A percentile compares a stretch with the other conserved stretches of the same genome.
These are phyloP conservation scores for Ataeniobius toweri DNA, from an alignment of 2,797 vertebrate species.

Conservation along the genomic window DNA sequence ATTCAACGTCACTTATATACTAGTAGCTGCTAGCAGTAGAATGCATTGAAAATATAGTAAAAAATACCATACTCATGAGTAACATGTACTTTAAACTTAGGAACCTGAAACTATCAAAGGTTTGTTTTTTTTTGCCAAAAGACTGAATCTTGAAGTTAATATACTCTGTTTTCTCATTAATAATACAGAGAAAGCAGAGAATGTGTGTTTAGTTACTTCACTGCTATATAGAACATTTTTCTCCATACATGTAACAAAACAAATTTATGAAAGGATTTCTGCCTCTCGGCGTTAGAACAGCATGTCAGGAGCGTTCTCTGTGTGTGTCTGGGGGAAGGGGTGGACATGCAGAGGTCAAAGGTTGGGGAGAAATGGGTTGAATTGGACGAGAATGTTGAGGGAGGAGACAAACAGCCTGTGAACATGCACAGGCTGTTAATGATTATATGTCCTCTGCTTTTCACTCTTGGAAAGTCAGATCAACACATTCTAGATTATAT, in stretches of 20 bases:
- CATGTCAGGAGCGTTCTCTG: constrained; percentile 6
- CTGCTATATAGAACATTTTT: background rate
- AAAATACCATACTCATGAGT: background rate
- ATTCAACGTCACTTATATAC: background rate
- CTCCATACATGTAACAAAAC: background rate
- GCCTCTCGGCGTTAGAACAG: constrained; percentile 1
- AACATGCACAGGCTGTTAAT: constrained; percentile 5
- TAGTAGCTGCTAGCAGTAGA: background rate
- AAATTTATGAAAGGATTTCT: background rate
- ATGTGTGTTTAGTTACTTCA: background rate
- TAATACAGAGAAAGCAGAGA: no score
- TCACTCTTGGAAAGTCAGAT: background rate
- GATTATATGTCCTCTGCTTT: constrained; percentile 5
- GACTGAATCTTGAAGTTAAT: no score
- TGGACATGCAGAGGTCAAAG: constrained; percentile 55
- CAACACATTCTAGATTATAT: background rate
- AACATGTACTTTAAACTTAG: background rate
- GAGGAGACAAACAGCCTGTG: constrained; percentile 30
- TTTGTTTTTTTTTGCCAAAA: no score
- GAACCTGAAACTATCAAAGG: background rate
- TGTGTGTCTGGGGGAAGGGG: constrained; percentile 58
- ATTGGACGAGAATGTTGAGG: constrained; percentile 45
- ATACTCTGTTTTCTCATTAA: no score
- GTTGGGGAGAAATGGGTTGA: constrained; percentile 47
- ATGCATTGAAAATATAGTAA: background rate